Percentiles rank a stretch among this genome's conserved stretches.
phyloP scores from a whole-genome alignment of 2,797 vertebrate genomes.

The Crenichthys baileyi region DNA sequence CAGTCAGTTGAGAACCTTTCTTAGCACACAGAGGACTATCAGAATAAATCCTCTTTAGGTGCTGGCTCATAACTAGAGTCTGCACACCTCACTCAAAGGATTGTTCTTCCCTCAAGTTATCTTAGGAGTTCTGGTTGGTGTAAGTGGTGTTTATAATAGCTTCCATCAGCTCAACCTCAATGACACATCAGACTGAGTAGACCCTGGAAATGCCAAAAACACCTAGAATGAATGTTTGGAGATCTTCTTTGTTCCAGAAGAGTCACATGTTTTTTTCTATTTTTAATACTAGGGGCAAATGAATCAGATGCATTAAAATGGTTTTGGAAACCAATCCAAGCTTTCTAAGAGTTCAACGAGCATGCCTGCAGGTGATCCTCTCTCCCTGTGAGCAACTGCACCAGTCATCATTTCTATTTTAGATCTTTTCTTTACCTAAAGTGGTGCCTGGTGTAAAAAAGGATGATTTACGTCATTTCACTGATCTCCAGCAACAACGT shows the following conservation, averaged over 20 bases:
- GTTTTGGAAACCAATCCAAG: not conserved
- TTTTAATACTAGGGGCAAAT: not conserved
- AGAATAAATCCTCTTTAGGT: not conserved
- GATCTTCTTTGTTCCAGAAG: constrained; percentile 4
- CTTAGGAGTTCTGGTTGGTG: not conserved
- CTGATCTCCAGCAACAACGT: constrained; percentile 16
- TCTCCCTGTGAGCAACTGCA: not conserved
- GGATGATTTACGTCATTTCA: constrained; percentile 35
- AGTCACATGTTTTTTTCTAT: not conserved
- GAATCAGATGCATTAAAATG: not conserved
- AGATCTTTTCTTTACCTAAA: constrained; percentile 11
- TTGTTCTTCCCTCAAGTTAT: constrained; percentile 8
- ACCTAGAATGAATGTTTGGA: not conserved
- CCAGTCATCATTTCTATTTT: constrained; percentile 5
- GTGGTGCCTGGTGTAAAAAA: constrained; percentile 20
- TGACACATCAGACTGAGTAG: not conserved
- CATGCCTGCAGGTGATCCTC: constrained; percentile 8
- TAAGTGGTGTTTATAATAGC: constrained; percentile 3
- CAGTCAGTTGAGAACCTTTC: not conserved
- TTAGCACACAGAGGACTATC: not conserved
- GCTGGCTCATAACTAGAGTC: not conserved
- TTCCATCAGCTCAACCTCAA: not conserved
- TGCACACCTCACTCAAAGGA: not conserved
- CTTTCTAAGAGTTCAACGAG: not conserved
- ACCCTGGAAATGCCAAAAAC: not conserved